These are phyloP conservation scores for Camarhynchus parvulus DNA, from an alignment of 2,113 vertebrate genomes.

Conservation along the genomic window DNA sequence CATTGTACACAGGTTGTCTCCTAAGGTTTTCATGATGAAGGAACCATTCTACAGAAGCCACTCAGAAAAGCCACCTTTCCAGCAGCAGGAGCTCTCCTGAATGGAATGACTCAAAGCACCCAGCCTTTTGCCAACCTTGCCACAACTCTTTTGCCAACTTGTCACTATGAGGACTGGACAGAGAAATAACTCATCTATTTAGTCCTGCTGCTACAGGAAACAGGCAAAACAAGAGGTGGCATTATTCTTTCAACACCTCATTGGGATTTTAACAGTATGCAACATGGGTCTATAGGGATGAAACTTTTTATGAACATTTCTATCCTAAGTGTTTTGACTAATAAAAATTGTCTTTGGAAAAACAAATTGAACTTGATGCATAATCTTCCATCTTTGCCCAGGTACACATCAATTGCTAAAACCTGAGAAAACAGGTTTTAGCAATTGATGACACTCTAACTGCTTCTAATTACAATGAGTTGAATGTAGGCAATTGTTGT, in stretches of 20 bases:
- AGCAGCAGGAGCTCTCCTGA: not conserved
- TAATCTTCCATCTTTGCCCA: not conserved
- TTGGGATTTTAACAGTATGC: not conserved
- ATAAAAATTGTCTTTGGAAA: not conserved
- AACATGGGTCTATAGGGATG: not conserved
- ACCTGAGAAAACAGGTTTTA: not conserved
- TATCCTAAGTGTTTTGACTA: not conserved
- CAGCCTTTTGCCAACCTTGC: not conserved
- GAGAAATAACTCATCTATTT: not conserved
- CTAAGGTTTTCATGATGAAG: not conserved
- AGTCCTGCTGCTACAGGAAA: not conserved
- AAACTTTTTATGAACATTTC: not conserved
- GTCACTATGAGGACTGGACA: not conserved
- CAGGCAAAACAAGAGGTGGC: not conserved
- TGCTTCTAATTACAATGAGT: not conserved
- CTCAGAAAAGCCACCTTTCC: not conserved
- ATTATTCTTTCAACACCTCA: not conserved
- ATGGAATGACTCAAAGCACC: not conserved
- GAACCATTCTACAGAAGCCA: not conserved
- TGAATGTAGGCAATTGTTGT: not conserved
- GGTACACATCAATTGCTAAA: not conserved
- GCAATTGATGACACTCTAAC: not conserved
- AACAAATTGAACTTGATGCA: not conserved
- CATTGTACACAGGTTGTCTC: not conserved
- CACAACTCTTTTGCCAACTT: not conserved